Percentiles rank a stretch among this genome's conserved stretches.
Evolutionary conservation across 2,797 vertebrate species (phyloP).

Genomic region (Cyclura pinguis): DNA sequence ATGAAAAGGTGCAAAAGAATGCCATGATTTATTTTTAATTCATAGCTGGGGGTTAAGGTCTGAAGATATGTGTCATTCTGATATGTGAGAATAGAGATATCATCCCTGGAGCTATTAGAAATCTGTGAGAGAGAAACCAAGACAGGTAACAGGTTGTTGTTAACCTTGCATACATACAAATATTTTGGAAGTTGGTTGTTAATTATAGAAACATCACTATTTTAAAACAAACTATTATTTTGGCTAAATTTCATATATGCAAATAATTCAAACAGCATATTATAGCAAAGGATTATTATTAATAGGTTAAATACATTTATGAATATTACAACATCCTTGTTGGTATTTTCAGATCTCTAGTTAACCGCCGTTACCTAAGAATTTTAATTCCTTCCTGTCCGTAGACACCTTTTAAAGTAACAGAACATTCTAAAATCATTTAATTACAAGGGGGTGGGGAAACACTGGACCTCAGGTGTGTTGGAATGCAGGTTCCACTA

Average conservation of each 20-base stretch:
- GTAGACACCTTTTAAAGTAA: background rate
- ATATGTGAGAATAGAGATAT: slow-evolving; percentile 43
- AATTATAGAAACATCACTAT: slow-evolving; percentile 34
- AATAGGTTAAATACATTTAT: slow-evolving; percentile 39
- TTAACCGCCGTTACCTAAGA: background rate
- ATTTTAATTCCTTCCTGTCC: background rate
- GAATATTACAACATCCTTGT: slow-evolving; percentile 40
- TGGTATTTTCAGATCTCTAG: background rate
- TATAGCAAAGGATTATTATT: slow-evolving; percentile 37
- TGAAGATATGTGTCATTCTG: slow-evolving; percentile 23
- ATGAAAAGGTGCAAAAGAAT: slow-evolving; percentile 41
- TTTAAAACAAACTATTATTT: slow-evolving; percentile 51
- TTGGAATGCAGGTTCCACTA: background rate
- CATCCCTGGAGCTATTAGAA: slow-evolving; percentile 42
- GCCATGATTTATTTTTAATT: slow-evolving; percentile 40
- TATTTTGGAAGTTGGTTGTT: slow-evolving; percentile 42
- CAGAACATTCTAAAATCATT: background rate
- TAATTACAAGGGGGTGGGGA: background rate
- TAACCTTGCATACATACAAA: slow-evolving; percentile 40
- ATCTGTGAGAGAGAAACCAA: slow-evolving; percentile 40
- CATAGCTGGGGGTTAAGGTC: slow-evolving; percentile 43
- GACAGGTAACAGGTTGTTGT: slow-evolving; percentile 40
- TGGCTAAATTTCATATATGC: slow-evolving; percentile 27
- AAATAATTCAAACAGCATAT: slow-evolving; percentile 48
- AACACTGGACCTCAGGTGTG: background rate